Evolutionary conservation across 1,140 invertebrate species (phyloP).

Genomic region (Penaeus indicus): DNA sequence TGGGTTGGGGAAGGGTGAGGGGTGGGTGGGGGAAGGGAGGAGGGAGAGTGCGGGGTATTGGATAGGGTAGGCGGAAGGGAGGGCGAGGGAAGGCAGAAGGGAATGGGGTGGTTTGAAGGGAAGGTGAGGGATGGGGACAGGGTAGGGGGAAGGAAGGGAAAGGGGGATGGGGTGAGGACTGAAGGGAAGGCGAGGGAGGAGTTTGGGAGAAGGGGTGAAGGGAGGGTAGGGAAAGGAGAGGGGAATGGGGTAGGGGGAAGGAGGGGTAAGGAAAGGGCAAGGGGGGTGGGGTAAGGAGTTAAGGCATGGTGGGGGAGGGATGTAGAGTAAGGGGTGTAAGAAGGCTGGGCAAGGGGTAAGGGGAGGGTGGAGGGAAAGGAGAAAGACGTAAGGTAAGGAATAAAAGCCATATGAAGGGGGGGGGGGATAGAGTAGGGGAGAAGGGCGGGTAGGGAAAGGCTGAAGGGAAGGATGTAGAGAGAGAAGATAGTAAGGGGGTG

Average conservation of each 20-base stretch:
- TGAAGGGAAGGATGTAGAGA: not conserved
- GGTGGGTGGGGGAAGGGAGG: not conserved
- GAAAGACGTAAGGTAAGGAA: not conserved
- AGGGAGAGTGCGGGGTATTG: not conserved
- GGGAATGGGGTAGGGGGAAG: not conserved
- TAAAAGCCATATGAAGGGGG: not conserved
- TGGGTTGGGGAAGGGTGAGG: not conserved
- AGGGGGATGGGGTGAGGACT: not conserved
- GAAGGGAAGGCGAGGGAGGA: not conserved
- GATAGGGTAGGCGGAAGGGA: not conserved
- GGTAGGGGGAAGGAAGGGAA: not conserved
- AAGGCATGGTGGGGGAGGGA: not conserved
- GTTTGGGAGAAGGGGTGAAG: not conserved
- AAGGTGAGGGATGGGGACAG: not conserved
- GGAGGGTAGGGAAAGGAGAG: not conserved
- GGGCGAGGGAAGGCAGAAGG: not conserved
- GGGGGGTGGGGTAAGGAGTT: not conserved
- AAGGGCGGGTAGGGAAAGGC: not conserved
- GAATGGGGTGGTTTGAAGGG: not conserved
- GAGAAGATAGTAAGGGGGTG: not conserved
- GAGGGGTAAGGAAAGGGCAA: not conserved
- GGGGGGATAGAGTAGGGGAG: not conserved
- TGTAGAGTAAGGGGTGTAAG: not conserved
- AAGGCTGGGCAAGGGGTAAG: not conserved
- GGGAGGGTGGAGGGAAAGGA: conserved; percentile 2